Conservation (phyloP, 2,888 invertebrate species). For the Mythimna pallens region DNA sequence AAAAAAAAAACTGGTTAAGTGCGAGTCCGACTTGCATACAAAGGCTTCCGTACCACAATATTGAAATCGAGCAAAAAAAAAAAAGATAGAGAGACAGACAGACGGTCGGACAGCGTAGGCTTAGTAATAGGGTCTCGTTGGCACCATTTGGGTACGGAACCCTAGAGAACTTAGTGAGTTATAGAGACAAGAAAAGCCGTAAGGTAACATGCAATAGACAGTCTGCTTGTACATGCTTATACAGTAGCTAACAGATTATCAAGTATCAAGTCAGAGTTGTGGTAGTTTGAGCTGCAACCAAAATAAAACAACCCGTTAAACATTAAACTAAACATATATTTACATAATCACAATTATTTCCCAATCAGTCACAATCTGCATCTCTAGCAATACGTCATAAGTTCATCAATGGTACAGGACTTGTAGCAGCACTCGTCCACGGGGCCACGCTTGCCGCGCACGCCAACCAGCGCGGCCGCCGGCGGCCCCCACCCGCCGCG, state of each 20-base stretch:
- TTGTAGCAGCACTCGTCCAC: slow-evolving; percentile 71
- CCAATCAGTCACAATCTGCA: background rate
- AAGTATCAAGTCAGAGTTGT: background rate
- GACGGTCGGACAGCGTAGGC: no score
- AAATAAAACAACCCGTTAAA: background rate
- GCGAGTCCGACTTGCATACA: no score
- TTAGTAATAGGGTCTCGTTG: no score
- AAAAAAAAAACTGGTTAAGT: no score
- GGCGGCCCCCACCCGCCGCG: slow-evolving; percentile 32
- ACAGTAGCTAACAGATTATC: background rate
- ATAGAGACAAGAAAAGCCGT: no score
- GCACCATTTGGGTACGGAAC: no score
- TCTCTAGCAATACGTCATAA: slow-evolving; percentile 63
- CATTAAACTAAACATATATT: slow-evolving; percentile 20
- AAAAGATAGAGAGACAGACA: no score
- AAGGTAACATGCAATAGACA: no score
- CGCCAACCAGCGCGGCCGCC: slow-evolving; percentile 29
- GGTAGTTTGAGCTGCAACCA: background rate
- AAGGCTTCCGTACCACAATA: no score
- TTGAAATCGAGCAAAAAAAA: no score
- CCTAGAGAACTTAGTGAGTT: no score
- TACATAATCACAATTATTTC: slow-evolving; percentile 18
- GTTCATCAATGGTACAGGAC: slow-evolving; percentile 64
- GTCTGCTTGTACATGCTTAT: no score
- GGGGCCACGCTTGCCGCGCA: slow-evolving; percentile 61